Conservation (phyloP, 2,113 vertebrate species). For the Cyanoderma ruficeps region DNA sequence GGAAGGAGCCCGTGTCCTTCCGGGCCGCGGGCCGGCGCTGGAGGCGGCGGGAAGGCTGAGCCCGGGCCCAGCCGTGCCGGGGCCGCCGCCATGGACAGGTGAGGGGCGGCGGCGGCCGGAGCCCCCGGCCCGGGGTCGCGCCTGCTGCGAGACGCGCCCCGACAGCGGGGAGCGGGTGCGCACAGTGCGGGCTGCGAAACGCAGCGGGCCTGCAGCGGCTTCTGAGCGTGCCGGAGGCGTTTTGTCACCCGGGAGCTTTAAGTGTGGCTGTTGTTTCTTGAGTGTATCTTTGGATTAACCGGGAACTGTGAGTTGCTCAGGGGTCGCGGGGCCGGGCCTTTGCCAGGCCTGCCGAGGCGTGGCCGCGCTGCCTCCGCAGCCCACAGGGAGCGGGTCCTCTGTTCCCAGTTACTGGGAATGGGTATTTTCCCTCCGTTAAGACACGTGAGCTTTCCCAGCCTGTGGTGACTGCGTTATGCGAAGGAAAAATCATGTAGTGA, state of each 20-base stretch:
- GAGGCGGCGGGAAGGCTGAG: slow-evolving; percentile 1
- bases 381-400: background rate
- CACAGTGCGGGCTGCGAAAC: background rate
- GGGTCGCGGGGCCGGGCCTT: background rate
- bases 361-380: background rate
- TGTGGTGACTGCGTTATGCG: background rate
- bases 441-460: accelerated
- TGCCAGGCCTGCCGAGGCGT: background rate
- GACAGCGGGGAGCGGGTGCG: background rate
- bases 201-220: background rate
- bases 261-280: too few species aligned
- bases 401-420: background rate
- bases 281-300: accelerated
- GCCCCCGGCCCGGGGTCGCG: background rate
- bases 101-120: background rate
- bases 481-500: accelerated
- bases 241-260: background rate
- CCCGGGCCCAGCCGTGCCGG: accelerated
- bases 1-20: background rate
- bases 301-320: background rate
- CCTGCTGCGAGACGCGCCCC: background rate
- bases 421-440: too few species aligned
- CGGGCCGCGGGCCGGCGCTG: background rate
- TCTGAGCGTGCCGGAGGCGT: background rate
- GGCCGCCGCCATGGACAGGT: background rate